Base-by-base conservation (phyloP, 2,888 invertebrate genomes). In the Volucella inflata region DNA sequence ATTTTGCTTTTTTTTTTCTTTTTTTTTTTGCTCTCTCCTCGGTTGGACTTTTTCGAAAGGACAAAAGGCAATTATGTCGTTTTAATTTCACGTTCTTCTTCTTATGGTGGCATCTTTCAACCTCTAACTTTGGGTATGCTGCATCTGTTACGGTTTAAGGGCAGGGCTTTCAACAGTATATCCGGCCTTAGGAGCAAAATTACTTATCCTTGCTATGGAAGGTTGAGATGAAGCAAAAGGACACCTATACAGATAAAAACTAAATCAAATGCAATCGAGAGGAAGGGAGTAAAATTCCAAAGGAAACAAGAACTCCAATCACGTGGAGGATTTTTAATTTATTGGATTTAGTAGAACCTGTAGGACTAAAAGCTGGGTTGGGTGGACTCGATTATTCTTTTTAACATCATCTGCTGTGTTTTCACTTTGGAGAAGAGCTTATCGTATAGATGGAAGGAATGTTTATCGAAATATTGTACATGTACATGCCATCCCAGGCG, bases 61-160 rank as follows among this genome's bases (percentile, higher is more conserved):
- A 85, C 85, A 80, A 85, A 85, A 81, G 77, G 68, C 85, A 85
- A 85, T 85, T 85, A 85, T 77, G 80, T 77, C 76, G 67, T 70
- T 85, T 85, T 85, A 85, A 85, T 85, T 81, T 85, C 76, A 64
- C 81, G 76, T 85, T 65, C 76, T 75, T 21, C 44, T 62, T 72
- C 71, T 50, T 62, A 53, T 62, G 36, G 71, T 21, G 38, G 46
- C 46, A 59, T 77, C 53, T 59, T 14, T 71, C 53, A 14, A 30
- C 21, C 64, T 64, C 38, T 14, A 36, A 21, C 55, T 71, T 42
- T 12, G 21, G 21, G 21, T 21, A 21, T 21, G 17, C 16, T 67
- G 65, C 82, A 77, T 72, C 82, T 77, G 77, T 65, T 77, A 77
- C 81, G 48, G 44, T 38, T 44, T 48, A 42, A 60, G 38, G 48